Evolutionary conservation across 2,113 vertebrate genomes (phyloP).

Genomic region (Mormyrus iriodes): DNA sequence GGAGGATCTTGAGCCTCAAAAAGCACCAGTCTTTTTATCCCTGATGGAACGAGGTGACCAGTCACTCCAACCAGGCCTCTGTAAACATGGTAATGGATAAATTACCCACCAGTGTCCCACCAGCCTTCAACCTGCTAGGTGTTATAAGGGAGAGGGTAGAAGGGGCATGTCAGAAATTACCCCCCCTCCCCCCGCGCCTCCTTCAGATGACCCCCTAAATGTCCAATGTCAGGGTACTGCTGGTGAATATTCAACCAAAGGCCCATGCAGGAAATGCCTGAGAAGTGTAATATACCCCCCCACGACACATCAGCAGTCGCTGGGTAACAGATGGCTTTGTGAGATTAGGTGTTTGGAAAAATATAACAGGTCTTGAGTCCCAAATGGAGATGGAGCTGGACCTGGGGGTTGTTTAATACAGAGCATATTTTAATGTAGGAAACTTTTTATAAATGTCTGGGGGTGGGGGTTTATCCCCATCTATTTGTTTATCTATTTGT

Average conservation of each 20-base stretch:
- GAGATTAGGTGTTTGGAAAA: slow-evolving; percentile 11
- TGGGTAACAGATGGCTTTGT: slow-evolving; percentile 15
- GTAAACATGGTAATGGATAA: background rate
- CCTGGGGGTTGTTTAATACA: background rate
- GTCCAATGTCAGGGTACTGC: background rate
- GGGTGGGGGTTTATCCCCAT: background rate
- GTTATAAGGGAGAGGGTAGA: background rate
- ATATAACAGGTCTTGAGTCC: background rate
- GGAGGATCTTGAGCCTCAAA: background rate
- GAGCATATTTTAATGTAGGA: background rate
- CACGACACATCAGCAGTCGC: background rate
- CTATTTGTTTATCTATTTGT: background rate
- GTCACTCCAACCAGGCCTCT: background rate
- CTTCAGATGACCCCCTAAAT: background rate
- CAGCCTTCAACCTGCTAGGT: background rate
- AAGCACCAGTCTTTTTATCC: background rate
- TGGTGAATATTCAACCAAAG: background rate
- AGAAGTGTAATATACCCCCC: background rate
- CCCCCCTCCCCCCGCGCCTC: background rate
- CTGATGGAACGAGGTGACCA: background rate
- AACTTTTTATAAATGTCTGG: background rate
- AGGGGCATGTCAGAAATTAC: background rate
- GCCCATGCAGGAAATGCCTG: background rate
- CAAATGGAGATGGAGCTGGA: background rate
- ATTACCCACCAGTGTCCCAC: background rate